Evolutionary conservation across 2,797 vertebrate genomes (phyloP), one percentile per base, ranked within the genome.

Genomic region (Hemibagrus guttatus): DNA sequence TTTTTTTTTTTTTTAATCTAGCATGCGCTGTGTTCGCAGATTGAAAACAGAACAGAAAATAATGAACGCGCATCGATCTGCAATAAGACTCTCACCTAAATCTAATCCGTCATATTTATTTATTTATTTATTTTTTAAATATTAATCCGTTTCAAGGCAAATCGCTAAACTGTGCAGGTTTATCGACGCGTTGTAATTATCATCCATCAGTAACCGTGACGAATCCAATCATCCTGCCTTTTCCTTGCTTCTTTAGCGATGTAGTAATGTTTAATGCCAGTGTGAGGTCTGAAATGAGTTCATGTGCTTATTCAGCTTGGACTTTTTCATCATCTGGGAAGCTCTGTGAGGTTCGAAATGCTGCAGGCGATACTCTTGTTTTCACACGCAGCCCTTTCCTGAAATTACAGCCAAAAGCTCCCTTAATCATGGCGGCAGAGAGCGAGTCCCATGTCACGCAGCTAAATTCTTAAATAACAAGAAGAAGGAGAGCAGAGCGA

Each of bases 321-420:
- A n/a, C 56, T 78, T 31, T 78, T 8, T 58, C 0, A 9, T 79
- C 6, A 7, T 79, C 76, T 54, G 11, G 7, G 68, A n/a, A 56
- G 54, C 31, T 35, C 64, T 58, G 31, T 85, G 71, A 39, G 64
- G 63, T 85, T 85, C 56, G 82, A 61, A 61, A 61, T 61, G 87
- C 87, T 86, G 28, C 63, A 59, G 89, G 90, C 85, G 1, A 61
- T 63, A 64, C 82, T 90, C 86, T 52, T 90, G 88, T 63, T 89
- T 89, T 90, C 75, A 86, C 87, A 86, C n/a, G 64, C 59, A 91
- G 87, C 87, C 74, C 83, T 87, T 80, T 39, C 78, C 85, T 83
- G 82, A 88, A 90, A 88, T 90, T 87, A 88, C 74, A 89, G 84
- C 63, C 78, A 78, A 69, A 52, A 61, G 42, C n/a, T 76, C 35